These are phyloP conservation scores for Enteromius anoplus DNA, from an alignment of 2,797 vertebrate genomes.

Conservation along the genomic window DNA sequence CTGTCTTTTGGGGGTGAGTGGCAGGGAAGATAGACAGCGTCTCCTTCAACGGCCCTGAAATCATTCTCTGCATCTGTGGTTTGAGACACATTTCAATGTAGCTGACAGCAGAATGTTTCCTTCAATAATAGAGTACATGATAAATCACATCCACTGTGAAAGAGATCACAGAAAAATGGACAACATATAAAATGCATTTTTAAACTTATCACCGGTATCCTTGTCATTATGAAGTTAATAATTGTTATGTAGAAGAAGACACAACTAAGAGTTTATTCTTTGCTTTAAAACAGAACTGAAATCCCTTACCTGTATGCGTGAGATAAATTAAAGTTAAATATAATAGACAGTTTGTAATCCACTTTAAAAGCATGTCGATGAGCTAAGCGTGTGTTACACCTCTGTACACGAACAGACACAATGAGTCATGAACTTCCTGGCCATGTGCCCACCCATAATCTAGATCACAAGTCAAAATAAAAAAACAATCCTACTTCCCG, in stretches of 20 bases:
- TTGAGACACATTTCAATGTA: slow-evolving; percentile 12
- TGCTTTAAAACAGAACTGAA: not conserved
- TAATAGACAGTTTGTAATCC: not conserved
- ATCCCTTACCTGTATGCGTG: slow-evolving; percentile 10
- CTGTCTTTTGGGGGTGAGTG: rapidly evolving
- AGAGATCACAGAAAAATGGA: not conserved
- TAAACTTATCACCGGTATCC: not conserved
- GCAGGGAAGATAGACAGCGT: slow-evolving; percentile 38
- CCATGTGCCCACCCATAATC: not conserved
- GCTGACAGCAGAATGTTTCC: not conserved
- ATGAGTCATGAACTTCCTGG: slow-evolving; percentile 6
- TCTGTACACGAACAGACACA: no score
- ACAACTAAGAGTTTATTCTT: not conserved
- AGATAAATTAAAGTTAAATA: not conserved
- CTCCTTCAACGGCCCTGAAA: slow-evolving; percentile 34
- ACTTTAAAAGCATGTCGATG: slow-evolving; percentile 7
- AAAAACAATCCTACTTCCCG: not conserved
- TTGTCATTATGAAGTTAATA: no score
- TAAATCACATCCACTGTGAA: not conserved
- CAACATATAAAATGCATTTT: not conserved
- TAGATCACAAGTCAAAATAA: not conserved
- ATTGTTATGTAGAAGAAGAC: no score
- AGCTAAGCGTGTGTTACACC: not conserved
- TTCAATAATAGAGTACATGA: not conserved
- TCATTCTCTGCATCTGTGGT: slow-evolving; percentile 37